Conservation (phyloP, 1,140 invertebrate species). For the Aphelinus certus region DNA sequence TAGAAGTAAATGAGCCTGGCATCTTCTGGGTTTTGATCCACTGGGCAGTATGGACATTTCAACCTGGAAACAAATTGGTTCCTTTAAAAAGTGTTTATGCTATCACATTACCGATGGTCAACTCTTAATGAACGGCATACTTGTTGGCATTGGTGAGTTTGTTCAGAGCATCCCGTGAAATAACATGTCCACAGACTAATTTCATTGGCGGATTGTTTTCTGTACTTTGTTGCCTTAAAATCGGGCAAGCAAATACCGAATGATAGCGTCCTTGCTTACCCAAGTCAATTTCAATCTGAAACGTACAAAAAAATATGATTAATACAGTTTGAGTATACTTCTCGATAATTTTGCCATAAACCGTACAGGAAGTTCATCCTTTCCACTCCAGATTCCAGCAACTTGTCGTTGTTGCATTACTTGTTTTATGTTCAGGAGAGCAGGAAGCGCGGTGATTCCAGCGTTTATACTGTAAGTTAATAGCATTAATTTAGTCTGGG, state of each 20-base stretch:
- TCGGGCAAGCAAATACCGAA: slow-evolving; percentile 98
- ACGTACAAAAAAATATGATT: slow-evolving; percentile 8
- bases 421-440: slow-evolving; percentile 93
- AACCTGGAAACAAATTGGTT: slow-evolving; percentile 75
- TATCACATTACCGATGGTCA: slow-evolving; percentile 46
- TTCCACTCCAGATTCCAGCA: slow-evolving; percentile 91
- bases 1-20: slow-evolving; percentile 93
- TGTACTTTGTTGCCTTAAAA: slow-evolving; percentile 94
- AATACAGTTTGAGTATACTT: slow-evolving; percentile 17
- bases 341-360: slow-evolving; percentile 4
- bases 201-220: slow-evolving; percentile 97
- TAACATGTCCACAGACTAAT: slow-evolving; percentile 97
- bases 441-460: slow-evolving; percentile 91
- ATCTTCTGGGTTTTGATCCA: slow-evolving; percentile 93
- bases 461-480: slow-evolving; percentile 78
- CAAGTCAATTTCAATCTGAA: slow-evolving; percentile 90
- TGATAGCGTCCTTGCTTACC: slow-evolving; percentile 91
- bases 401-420: slow-evolving; percentile 96
- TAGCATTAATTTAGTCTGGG: background rate
- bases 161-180: slow-evolving; percentile 94
- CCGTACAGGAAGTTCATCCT: slow-evolving; percentile 93
- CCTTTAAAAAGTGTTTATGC: slow-evolving; percentile 58
- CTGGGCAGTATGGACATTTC: slow-evolving; percentile 98
- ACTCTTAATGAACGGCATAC: slow-evolving; percentile 68
- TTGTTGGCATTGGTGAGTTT: slow-evolving; percentile 94